Base-by-base conservation (phyloP, 2,888 invertebrate genomes). In the Phragmatobia fuliginosa region DNA sequence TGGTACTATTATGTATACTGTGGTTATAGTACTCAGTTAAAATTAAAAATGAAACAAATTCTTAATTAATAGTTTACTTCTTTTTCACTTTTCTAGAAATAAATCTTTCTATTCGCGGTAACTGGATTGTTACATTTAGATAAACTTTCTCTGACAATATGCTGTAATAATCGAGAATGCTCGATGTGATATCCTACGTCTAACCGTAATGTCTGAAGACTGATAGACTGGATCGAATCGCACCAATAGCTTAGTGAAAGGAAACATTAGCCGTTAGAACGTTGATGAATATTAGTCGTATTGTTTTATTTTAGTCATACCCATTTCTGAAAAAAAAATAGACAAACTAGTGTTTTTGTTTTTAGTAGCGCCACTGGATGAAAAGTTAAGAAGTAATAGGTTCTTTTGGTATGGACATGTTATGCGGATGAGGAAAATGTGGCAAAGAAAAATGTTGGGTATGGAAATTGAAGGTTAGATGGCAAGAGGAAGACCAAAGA, bases 171-270 rank as follows among this genome's bases (percentile, higher is more conserved):
- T 83, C 79, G 70, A 80, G 79, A 76, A 81, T 78, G 75, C 77
- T 83, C 85, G 83, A 85, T 83, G 82, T 79, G 77, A 82, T 56
- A 25, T 52, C 3, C 49, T 52, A 10, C 25, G 49, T 82, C 81
- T 87, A 85, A 87, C 85, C 81, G 76, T 78, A 72, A 73, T 82
- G 79, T 79, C 79, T 78, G 78, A 78, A 85, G 85, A 83, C 84
- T 87, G 86, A 71, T 87, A 76, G 82, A 86, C 85, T 87, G 87
- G 68, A 80, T 77, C 86, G 79, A 88, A 89, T 85, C 79, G 78
- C 70, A 70, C 60, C 68, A 62, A 72, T 73, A 68, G 69, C 32
- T 68, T 64, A 45, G 72, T 66, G 72, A 72, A 72, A 72, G 72
- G 66, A 62, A 38, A 66, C 16, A 72, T 66, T 72, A 68, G 59